Evolutionary conservation across 1,140 invertebrate genomes (phyloP).

Genomic region (Sinella curviseta): DNA sequence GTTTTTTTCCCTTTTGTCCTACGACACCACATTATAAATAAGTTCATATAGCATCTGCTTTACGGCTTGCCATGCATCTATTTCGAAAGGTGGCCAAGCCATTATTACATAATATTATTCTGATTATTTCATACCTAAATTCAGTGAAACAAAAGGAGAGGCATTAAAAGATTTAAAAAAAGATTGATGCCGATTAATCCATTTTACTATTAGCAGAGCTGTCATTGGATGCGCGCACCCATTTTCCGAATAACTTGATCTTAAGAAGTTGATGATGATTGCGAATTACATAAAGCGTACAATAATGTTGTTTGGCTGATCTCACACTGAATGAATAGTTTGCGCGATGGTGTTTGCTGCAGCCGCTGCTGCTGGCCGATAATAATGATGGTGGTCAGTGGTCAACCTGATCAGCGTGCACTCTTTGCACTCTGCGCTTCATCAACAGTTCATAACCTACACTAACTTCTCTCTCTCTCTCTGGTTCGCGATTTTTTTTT

Average conservation of each 20-base stretch:
- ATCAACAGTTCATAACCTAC: neutral
- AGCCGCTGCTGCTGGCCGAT: neutral
- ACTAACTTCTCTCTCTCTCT: neutral
- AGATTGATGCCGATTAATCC: neutral
- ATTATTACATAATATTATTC: no score
- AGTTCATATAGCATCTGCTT: no score
- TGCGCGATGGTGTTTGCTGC: neutral
- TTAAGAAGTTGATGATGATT: neutral
- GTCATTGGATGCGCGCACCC: neutral
- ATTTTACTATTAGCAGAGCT: neutral
- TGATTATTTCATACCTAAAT: no score
- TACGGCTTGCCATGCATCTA: no score
- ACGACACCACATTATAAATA: no score
- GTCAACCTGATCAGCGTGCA: neutral
- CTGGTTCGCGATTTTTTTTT: neutral
- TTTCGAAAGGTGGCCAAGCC: no score
- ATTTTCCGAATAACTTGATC: neutral
- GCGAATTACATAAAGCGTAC: neutral
- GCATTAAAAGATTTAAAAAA: neutral
- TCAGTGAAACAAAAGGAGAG: neutral
- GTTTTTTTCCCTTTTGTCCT: no score
- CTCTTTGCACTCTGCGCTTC: neutral
- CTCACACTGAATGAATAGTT: neutral
- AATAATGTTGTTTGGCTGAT: neutral
- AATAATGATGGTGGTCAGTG: neutral